Base-by-base conservation (phyloP, 2,888 invertebrate species). In the Dysmachus trigonus region DNA sequence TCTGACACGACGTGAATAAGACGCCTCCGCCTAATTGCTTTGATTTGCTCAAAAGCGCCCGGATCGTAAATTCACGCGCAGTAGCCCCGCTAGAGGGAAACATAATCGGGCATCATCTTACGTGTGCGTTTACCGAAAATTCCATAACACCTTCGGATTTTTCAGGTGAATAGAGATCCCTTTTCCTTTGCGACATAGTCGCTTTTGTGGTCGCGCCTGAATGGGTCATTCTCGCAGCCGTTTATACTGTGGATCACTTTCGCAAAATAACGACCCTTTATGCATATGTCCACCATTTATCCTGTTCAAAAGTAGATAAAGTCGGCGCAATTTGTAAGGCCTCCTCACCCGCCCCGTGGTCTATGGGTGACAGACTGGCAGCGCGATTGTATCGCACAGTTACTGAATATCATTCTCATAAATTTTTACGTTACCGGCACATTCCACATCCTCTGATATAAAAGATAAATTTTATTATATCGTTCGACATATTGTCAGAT, bases 41-140 rank as follows among this genome's bases (percentile, higher is more conserved):
- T 82, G 82, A 82, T 82, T 82, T 82, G 82, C 35, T 62, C 53
- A 62, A 71, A 71, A 35, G 15, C 82, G 62, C 62, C 82, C 62
- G 82, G 30, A 79, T 51, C 79, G 33, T n/a, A 79, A 53, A 47
- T 47, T 79, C 35, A 22, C 33, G n/a, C 10, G 22, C 22, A 38
- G 22, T 76, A n/a, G 73, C 10, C 1, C 33, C 27, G 30, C 33
- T 13, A n/a, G n/a, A n/a, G 76, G 35, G 18, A n/a, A n/a, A n/a
- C n/a, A n/a, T 27, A 73, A 35, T 6, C 74, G 35, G 38, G 35
- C 38, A 10, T 1, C 62, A 22, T 27, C 10, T 10, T 62, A 62
- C 62, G 62, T 18, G 27, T 8, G 27, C 27, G 62, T 27, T 62
- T 22, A 7, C 62, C 62, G 22, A 62, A 62, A 62, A 62, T 27